These are phyloP conservation scores for Alethe diademata DNA, from an alignment of 2,113 vertebrate species.

Conservation along the genomic window DNA sequence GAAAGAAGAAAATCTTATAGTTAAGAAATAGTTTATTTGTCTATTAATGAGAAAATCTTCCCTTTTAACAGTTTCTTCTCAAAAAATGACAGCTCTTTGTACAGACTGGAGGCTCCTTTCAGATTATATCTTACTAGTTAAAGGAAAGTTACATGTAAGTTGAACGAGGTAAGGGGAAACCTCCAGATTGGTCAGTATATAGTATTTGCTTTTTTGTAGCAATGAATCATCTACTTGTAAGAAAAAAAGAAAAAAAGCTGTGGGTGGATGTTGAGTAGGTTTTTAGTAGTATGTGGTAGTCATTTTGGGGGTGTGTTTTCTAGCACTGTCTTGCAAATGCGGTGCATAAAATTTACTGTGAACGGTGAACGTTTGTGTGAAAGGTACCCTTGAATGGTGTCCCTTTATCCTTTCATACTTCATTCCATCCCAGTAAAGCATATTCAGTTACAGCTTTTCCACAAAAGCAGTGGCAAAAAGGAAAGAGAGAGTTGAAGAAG, in stretches of 20 bases:
- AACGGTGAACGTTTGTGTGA: not conserved
- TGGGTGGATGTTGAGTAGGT: not conserved
- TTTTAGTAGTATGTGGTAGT: not conserved
- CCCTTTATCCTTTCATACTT: not conserved
- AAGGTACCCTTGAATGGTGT: not conserved
- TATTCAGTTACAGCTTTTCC: not conserved
- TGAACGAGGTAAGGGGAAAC: not conserved
- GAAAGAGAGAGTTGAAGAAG: not conserved
- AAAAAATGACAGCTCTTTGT: not conserved
- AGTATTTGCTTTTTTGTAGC: not conserved
- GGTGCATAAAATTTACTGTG: not conserved
- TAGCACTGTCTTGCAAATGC: not conserved
- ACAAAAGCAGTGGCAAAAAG: not conserved
- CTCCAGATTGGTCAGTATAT: not conserved
- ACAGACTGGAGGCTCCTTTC: not conserved
- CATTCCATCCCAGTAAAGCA: not conserved
- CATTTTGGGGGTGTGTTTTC: not conserved
- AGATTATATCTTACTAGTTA: not conserved
- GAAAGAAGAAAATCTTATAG: not conserved
- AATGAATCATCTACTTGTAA: not conserved
- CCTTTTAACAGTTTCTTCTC: not conserved
- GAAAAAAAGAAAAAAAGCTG: not conserved
- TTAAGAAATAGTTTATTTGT: not conserved
- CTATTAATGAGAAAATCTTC: not conserved
- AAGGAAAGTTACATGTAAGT: not conserved